Conservation (phyloP, 2,113 vertebrate species). For the Amblyornis subalaris region DNA sequence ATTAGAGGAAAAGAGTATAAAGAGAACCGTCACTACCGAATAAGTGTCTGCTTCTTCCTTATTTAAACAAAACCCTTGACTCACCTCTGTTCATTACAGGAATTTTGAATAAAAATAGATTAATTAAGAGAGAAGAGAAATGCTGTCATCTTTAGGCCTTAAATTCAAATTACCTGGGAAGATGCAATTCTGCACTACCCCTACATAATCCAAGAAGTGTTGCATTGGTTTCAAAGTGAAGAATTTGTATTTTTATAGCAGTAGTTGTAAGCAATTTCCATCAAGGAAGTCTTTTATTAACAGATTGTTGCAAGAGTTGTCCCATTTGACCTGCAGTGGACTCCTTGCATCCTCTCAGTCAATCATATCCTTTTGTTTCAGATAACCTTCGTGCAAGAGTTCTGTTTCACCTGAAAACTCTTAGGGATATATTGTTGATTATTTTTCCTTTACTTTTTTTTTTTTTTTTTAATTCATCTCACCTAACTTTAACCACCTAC, state of each 20-base stretch:
- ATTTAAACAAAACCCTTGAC: not conserved
- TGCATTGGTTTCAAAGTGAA: not conserved
- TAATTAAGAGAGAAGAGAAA: not conserved
- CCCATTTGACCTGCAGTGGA: not conserved
- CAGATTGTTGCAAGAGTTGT: not conserved
- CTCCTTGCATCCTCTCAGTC: not conserved
- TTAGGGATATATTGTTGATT: not conserved
- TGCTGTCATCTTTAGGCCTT: not conserved
- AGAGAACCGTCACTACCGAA: not conserved
- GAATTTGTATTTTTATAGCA: not conserved
- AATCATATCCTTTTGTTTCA: not conserved
- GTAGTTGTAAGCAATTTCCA: not conserved
- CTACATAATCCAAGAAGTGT: not conserved
- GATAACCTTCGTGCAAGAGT: not conserved
- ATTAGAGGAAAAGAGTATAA: not conserved
- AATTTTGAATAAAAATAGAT: constrained; percentile 12
- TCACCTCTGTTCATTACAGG: not conserved
- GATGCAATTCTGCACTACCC: not conserved
- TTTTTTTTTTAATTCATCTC: not conserved
- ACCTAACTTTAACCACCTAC: not conserved
- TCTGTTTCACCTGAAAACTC: not conserved
- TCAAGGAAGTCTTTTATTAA: not conserved
- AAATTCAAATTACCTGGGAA: not conserved
- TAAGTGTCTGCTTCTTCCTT: not conserved
- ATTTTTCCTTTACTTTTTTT: not conserved